Evolutionary conservation across 2,113 vertebrate species (phyloP).

Genomic region (Zeus faber): DNA sequence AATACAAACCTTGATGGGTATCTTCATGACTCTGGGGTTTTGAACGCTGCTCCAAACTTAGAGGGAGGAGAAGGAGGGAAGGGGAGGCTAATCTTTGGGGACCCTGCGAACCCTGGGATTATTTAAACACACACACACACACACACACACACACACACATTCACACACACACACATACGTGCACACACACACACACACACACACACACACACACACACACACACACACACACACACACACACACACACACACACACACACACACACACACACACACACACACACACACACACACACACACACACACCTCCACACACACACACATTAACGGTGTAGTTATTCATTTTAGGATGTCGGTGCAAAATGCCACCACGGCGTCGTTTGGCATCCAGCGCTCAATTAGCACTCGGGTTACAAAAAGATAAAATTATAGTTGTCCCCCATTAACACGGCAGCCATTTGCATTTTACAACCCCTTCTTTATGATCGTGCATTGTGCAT

Average conservation of each 20-base stretch:
- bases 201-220: not conserved
- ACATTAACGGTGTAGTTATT: constrained; percentile 6
- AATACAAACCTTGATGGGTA: not conserved
- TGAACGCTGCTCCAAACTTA: not conserved
- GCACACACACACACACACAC: no score
- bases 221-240: not conserved
- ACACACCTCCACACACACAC: not conserved
- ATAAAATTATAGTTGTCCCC: no score
- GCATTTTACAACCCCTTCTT: no score
- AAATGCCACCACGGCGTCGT: no score
- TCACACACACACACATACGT: not conserved
- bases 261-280: not conserved
- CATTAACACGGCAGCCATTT: not conserved
- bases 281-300: not conserved
- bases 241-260: not conserved
- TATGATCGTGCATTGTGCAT: no score
- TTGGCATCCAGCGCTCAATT: constrained; percentile 16
- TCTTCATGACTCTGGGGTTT: not conserved
- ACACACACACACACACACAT: not conserved
- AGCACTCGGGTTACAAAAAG: constrained; percentile 3
- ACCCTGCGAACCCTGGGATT: constrained; percentile 25
- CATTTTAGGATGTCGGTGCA: no score
- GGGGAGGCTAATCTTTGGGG: constrained; percentile 30
- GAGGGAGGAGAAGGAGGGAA: constrained; percentile 14
- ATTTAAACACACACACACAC: no score